Evolutionary conservation across 2,797 vertebrate genomes (phyloP).

Genomic region (Siniperca undulata): DNA sequence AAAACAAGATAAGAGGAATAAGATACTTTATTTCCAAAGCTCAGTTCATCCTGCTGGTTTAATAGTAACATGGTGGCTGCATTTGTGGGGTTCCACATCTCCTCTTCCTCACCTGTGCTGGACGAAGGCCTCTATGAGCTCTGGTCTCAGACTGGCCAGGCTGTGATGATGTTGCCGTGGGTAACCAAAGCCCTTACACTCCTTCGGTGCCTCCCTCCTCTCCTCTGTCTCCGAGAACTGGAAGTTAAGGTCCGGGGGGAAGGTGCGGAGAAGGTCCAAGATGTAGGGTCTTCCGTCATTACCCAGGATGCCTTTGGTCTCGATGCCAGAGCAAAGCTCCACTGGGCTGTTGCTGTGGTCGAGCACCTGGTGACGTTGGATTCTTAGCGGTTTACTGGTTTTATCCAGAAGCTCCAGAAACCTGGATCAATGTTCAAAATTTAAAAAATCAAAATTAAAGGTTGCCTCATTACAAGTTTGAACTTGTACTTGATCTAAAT

Average conservation of each 20-base stretch:
- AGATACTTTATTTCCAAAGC: neutral
- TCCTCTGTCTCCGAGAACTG: conserved; percentile 83
- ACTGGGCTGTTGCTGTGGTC: conserved; percentile 89
- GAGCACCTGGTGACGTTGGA: conserved; percentile 91
- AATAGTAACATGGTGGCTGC: neutral
- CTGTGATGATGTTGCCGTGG: conserved; percentile 91
- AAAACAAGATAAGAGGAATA: neutral
- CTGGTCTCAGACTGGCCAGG: conserved; percentile 93
- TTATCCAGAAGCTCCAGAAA: conserved; percentile 94
- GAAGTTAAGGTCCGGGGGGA: conserved; percentile 95
- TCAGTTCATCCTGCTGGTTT: neutral
- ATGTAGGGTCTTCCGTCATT: conserved; percentile 94
- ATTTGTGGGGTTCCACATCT: neutral
- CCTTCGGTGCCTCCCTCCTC: conserved; percentile 82
- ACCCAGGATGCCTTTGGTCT: conserved; percentile 96
- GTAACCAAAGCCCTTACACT: conserved; percentile 89
- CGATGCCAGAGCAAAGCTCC: conserved; percentile 93
- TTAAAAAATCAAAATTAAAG: neutral
- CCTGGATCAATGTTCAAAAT: conserved; percentile 70
- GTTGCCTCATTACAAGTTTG: neutral
- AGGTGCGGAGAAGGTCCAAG: conserved; percentile 93
- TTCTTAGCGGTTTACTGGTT: conserved; percentile 90
- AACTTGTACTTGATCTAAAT: neutral
- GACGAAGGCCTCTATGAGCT: conserved; percentile 93
- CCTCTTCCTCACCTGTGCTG: conserved; percentile 89